phyloP scores from a whole-genome alignment of 2,113 vertebrate species.

The Pterocles gutturalis region DNA sequence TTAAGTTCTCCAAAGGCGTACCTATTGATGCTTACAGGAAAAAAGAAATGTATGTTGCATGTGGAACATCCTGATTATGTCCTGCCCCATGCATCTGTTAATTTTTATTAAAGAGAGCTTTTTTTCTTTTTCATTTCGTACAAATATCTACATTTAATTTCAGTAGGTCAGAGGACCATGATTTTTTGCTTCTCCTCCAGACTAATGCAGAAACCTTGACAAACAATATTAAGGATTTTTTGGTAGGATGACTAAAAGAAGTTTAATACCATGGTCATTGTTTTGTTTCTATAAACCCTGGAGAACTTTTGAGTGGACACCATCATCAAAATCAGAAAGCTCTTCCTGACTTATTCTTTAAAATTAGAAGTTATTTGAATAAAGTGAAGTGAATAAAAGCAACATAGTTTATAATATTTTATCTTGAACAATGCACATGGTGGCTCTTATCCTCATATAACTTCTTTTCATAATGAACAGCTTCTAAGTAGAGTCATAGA shows the following conservation, averaged over 20 bases:
- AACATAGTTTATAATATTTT: not conserved
- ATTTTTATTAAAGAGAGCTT: fast-evolving
- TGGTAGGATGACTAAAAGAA: not conserved
- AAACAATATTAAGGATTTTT: not conserved
- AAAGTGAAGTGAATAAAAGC: not conserved
- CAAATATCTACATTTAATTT: not conserved
- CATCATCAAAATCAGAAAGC: not conserved
- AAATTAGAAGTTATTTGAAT: not conserved
- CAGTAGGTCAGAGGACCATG: not conserved
- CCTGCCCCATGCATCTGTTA: not conserved
- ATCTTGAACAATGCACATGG: not conserved
- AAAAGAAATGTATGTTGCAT: not conserved
- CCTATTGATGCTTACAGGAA: fast-evolving
- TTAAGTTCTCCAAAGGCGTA: not conserved
- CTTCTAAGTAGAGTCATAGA: not conserved
- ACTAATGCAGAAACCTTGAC: not conserved
- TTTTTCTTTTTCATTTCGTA: not conserved
- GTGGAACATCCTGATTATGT: not conserved
- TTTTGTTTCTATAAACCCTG: not conserved
- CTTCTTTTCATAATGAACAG: not conserved
- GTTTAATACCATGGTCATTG: not conserved
- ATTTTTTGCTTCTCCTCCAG: not conserved
- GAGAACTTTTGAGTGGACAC: not conserved
- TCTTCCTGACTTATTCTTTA: not conserved
- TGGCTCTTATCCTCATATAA: not conserved